Base-by-base conservation (phyloP, 1,140 invertebrate species). In the Ectropis grisescens region DNA sequence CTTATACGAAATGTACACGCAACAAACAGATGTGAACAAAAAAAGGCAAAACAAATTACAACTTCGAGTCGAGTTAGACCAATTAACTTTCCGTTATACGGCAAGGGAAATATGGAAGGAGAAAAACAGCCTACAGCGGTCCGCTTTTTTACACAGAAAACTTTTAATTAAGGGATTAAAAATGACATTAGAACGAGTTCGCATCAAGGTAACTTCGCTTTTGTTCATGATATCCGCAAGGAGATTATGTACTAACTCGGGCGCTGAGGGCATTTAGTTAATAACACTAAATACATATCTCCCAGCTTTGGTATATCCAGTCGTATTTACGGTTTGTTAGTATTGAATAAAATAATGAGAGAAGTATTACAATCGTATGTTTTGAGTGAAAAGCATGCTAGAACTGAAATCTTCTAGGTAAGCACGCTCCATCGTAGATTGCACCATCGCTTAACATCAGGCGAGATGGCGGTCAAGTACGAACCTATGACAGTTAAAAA, bases 101-200 rank as follows among this genome's bases (percentile, higher is more conserved):
- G 47, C 57, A 41, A 51, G 58, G 62, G 50, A 71, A 78, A 78
- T 78, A 78, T 76, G 62, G 57, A 80, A 76, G 75, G 75, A 81
- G 67, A 65, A 75, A 72, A 75, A 75, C 60, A 66, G 58, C 64
- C 58, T 39, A 58, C 53, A 54, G 57, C 59, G 47, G 53, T 50
- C 46, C 40, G 57, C 59, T 47, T 60, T 74, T 64, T 67, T 75
- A 55, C 57, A 53, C 51, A 55, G 28, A 40, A 61, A 81, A 81
- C 68, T 78, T 81, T 81, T 81, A 81, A 81, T 78, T 78, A 81
- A 75, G 69, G 71, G 65, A 78, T 78, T 75, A 81, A 78, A 81
- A 72, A 74, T 78, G 75, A 74, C 75, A 81, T 76, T 76, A 74
- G 54, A 75, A 48, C 46, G 57, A 72, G 70, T 65, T 76, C 35